Base-by-base conservation (phyloP, 2,888 invertebrate species). In the Lypha dubia region DNA sequence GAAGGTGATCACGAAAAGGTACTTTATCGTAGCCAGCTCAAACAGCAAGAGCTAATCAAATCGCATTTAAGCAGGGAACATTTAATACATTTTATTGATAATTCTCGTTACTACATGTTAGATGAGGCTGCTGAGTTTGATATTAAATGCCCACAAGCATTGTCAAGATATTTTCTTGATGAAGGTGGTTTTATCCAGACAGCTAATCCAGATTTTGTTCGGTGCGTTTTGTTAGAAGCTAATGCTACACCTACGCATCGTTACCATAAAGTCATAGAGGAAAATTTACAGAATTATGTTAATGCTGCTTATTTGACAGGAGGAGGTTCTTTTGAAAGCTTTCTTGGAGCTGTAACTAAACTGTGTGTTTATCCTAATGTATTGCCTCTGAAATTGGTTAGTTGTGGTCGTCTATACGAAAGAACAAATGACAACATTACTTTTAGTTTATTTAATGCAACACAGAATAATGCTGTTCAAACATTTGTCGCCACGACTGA, bases 121-220 rank as follows among this genome's bases (percentile, higher is more conserved):
- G 94, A 94, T 22, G 94, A 95, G 82, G 96, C 95, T 0, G 96
- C 96, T 0, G 87, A 95, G 17, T 96, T 96, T 89, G 97, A 97
- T 91, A 91, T 95, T 11, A 88, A 93, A 15, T 88, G 88, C 17
- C 89, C 89, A 62, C 88, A 90, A 49, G 87, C 90, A 2, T 80
- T 92, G 51, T 84, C 88, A 0, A 90, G 92, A 1, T 89, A 93
- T 67, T 89, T 92, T 71, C 87, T 89, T 0, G 91, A 93, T 24
- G 91, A 93, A 0, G 91, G 93, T 8, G 90, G 93, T n/a, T 96
- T 94, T 89, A 90, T 93, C 0, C 94, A 95, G 88, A 94, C 96
- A 88, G 94, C 95, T 0, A 96, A 96, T 90, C 94, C 96, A 0
- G 97, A 97, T 92, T 97, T 97, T 92, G 94, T 94, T 6, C 94